These are phyloP conservation scores for Ichneumoninae sp. DNA, from an alignment of 2,888 invertebrate species.

Conservation along the genomic window DNA sequence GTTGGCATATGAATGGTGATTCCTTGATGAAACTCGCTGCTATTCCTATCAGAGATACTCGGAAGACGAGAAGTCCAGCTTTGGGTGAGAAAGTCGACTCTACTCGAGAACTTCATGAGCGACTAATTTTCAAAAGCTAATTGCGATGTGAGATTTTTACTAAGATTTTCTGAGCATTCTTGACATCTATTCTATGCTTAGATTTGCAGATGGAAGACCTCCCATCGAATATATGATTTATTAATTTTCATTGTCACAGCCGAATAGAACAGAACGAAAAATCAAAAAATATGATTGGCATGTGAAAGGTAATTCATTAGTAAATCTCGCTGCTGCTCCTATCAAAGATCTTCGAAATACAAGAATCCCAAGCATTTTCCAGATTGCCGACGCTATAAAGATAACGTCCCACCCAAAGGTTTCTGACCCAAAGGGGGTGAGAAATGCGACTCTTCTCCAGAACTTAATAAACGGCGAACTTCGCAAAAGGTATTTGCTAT, in stretches of 20 bases:
- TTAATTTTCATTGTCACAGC: too few species aligned
- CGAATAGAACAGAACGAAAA: too few species aligned
- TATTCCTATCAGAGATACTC: neutral
- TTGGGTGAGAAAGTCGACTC: conserved; percentile 38
- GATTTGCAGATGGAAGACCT: neutral
- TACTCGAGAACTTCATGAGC: conserved; percentile 5
- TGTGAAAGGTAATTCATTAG: conserved; percentile 9
- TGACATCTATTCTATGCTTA: neutral
- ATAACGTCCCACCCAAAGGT: too few species aligned
- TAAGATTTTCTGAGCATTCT: neutral
- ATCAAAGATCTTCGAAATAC: neutral
- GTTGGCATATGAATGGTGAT: neutral
- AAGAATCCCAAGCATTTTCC: conserved; percentile 1
- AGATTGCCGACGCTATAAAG: conserved; percentile 19
- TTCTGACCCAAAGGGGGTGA: neutral
- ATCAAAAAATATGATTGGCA: too few species aligned
- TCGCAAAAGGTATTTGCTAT: neutral
- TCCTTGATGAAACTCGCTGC: conserved; percentile 5
- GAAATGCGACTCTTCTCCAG: conserved; percentile 21
- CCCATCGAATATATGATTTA: too few species aligned
- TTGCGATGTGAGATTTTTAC: neutral
- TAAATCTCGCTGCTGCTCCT: neutral
- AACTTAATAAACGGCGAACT: conserved; percentile 13
- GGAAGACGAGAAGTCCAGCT: neutral
- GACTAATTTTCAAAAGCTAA: neutral